Evolutionary conservation across 2,888 invertebrate species (phyloP).

Genomic region (Isoperla grammatica): DNA sequence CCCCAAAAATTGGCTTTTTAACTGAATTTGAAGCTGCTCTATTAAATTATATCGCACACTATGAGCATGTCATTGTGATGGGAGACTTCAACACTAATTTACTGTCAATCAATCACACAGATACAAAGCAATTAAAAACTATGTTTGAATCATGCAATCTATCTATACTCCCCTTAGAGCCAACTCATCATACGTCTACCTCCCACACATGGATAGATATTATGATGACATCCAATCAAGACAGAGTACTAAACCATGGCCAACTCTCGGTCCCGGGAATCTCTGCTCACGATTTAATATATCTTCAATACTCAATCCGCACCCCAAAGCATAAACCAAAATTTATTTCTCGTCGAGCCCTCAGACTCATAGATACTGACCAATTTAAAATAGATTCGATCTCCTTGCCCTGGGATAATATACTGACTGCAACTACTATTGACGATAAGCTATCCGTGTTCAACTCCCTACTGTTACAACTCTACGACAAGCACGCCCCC

Average conservation of each 20-base stretch:
- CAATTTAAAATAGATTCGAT: not conserved
- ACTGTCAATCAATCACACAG: not conserved
- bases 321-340: not conserved
- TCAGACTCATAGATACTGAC: not conserved
- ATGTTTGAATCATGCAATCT: not conserved
- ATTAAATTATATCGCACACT: not conserved
- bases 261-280: not conserved
- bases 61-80: not conserved
- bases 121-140: not conserved
- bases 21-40: not conserved
- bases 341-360: not conserved
- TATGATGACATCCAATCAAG: not conserved
- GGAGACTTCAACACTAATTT: conserved; percentile 8
- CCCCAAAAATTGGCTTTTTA: conserved; percentile 3
- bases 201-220: conserved; percentile 8
- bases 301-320: not conserved
- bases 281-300: no score
- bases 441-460: no score
- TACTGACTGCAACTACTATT: no score
- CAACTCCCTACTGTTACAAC: no score
- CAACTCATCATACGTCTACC: conserved; percentile 1
- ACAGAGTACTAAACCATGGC: not conserved
- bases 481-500: not conserved
- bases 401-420: not conserved
- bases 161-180: conserved; percentile 1